Base-by-base conservation (phyloP, 2,113 vertebrate species). In the Poecilia latipinna region DNA sequence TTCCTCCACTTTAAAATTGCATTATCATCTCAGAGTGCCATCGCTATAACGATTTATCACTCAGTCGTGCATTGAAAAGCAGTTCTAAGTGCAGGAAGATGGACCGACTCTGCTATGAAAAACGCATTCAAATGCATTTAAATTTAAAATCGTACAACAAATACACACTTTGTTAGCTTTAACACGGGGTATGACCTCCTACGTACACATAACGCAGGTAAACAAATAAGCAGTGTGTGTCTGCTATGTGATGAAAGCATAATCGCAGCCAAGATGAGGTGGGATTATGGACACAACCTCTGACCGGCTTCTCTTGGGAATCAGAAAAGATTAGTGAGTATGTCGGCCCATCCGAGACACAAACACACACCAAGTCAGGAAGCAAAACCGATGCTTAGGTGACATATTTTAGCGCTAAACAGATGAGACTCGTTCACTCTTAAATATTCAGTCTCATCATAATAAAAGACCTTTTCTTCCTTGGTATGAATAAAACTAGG, bases 221-320 rank as follows among this genome's bases (percentile, higher is more conserved):
- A 22, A 71, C 22, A 82, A 61, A 79, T 22, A 79, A 72, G 77
- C 48, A 68, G 61, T 15, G 17, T n/a, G 62, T 69, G 42, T 51
- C 54, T 60, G 72, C 65, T 61, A 60, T 48, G 71, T 82, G 68
- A 79, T 61, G 63, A 78, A 84, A 79, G 82, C 72, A 78, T 90
- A 93, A 93, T 91, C 88, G 76, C 82, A 68, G 83, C 83, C 82
- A 87, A 88, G 29, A 26, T 79, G 89, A 91, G 75, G 87, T 86
- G 82, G 83, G 88, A 91, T 93, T 93, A 93, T 71, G 78, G 11
- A 28, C 70, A 71, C 48, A 90, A 92, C 86, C 89, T 90, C 89
- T 89, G 90, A 88, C 91, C 90, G 75, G 84, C 96, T 96, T 91
- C 95, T 97, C 72, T 96, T 93, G 26, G 94, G 95, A 8, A 97